Percentiles rank a stretch among this genome's conserved stretches.
These are phyloP conservation scores for Glaucopsyche alexis DNA, from an alignment of 2,888 invertebrate species.

Conservation along the genomic window DNA sequence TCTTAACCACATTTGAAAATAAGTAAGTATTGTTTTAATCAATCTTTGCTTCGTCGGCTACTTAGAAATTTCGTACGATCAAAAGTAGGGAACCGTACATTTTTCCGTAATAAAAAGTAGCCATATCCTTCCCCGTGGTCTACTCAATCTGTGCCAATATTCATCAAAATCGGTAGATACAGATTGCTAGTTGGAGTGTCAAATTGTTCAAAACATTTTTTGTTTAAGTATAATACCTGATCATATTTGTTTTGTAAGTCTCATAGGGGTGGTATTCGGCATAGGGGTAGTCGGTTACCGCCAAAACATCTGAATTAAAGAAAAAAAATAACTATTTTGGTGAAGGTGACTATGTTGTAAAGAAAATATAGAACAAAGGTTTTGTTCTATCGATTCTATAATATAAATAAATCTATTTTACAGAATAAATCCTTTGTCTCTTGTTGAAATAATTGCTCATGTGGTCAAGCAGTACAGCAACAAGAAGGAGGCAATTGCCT, in stretches of 20 bases:
- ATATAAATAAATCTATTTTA: constrained; percentile 46
- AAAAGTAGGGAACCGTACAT: too few species aligned
- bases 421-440: constrained; percentile 95
- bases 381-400: too few species aligned
- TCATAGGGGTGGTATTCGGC: too few species aligned
- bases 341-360: not conserved
- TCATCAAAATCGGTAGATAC: not conserved
- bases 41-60: not conserved
- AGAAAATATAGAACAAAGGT: too few species aligned
- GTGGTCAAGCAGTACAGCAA: constrained; percentile 88
- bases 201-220: not conserved
- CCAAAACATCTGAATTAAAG: too few species aligned
- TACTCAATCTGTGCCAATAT: too few species aligned
- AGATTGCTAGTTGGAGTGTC: not conserved
- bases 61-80: not conserved
- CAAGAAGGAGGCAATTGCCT: constrained; percentile 90
- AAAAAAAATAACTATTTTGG: not conserved
- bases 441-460: constrained; percentile 92
- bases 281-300: too few species aligned
- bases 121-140: too few species aligned
- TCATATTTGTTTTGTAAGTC: too few species aligned
- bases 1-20: constrained; percentile 95
- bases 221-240: too few species aligned
- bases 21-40: constrained; percentile 83
- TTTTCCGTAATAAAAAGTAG: too few species aligned